Evolutionary conservation across 92 coral and sea anemone genomes (phyloP).

Genomic region (Bergia sp.): DNA sequence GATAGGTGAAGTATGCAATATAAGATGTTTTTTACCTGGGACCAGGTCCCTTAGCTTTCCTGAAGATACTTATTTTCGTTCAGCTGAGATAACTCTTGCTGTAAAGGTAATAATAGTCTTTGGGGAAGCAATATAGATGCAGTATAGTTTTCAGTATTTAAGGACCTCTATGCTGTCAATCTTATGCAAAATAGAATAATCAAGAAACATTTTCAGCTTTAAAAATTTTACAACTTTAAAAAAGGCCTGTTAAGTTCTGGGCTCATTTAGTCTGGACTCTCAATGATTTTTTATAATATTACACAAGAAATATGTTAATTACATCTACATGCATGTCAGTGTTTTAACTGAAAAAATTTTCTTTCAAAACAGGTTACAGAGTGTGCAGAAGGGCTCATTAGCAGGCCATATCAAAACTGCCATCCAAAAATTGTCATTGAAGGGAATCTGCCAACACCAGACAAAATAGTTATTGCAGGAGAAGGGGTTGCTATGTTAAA

Average conservation of each 20-base stretch:
- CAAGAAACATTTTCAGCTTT: not conserved
- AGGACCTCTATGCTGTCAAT: not conserved
- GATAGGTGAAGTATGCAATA: no score
- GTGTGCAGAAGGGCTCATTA: not conserved
- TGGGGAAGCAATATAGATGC: not conserved
- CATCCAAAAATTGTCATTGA: not conserved
- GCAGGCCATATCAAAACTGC: not conserved
- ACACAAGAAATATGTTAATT: not conserved
- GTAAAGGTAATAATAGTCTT: not conserved
- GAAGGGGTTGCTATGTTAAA: not conserved
- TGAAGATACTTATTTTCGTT: no score
- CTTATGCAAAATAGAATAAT: slow-evolving; percentile 4
- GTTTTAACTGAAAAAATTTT: not conserved
- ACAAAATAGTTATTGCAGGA: not conserved
- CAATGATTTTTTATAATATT: no score
- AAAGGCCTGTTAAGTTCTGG: not conserved
- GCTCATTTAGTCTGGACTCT: not conserved
- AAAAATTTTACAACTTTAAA: not conserved
- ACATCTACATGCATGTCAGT: not conserved
- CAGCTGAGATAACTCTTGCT: no score
- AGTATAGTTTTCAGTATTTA: not conserved
- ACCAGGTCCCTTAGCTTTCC: no score
- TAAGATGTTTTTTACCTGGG: no score
- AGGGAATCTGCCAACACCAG: slow-evolving; percentile 4
- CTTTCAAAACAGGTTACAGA: not conserved